These are phyloP conservation scores for Malurus splendens DNA, from an alignment of 2,797 vertebrate genomes.

Conservation along the genomic window DNA sequence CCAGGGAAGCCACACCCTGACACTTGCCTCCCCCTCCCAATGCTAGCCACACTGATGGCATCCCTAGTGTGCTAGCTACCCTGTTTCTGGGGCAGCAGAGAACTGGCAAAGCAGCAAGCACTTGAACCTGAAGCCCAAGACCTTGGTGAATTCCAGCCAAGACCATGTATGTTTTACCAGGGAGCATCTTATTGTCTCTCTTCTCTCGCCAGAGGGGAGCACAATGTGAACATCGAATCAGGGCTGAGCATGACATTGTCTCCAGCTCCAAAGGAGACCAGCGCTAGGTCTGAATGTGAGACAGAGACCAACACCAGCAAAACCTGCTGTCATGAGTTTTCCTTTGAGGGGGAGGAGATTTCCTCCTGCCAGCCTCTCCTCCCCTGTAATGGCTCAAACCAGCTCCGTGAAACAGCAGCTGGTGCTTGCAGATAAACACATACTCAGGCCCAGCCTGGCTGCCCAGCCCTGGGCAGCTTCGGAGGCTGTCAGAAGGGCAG, in stretches of 20 bases:
- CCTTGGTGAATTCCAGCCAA: background rate
- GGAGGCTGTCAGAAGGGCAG: background rate
- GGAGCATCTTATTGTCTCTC: background rate
- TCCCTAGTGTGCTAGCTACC: fast-evolving
- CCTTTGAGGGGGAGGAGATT: background rate
- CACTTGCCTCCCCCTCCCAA: background rate
- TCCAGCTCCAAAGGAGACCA: background rate
- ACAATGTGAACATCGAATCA: background rate
- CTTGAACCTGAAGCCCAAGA: background rate
- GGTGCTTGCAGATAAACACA: background rate
- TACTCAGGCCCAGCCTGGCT: background rate
- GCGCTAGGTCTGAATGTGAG: background rate
- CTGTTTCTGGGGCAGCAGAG: background rate
- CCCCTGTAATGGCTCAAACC: fast-evolving
- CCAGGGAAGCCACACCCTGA: fast-evolving
- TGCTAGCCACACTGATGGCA: background rate
- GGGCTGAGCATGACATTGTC: fast-evolving
- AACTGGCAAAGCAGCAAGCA: background rate
- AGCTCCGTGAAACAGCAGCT: background rate
- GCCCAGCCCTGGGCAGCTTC: background rate
- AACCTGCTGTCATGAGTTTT: background rate
- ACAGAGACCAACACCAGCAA: background rate
- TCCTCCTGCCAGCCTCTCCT: background rate
- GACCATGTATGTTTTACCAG: background rate
- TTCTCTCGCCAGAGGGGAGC: background rate